Percentiles rank a stretch among this genome's conserved stretches.
These are phyloP conservation scores for Leptopilina myrica DNA, from an alignment of 2,888 invertebrate genomes.

Conservation along the genomic window DNA sequence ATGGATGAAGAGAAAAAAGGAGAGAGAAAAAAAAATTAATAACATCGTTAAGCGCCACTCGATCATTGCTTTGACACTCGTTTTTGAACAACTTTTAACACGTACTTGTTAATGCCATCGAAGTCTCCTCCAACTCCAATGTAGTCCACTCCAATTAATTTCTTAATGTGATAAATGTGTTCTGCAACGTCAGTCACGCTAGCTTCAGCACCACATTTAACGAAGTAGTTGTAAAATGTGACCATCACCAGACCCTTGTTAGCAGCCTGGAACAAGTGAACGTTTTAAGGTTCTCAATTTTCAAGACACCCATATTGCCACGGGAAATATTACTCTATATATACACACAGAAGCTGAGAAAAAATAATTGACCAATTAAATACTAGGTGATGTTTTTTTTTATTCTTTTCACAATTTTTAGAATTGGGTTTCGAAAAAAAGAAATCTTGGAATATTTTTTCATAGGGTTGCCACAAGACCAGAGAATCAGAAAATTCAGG, in stretches of 20 bases:
- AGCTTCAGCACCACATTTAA: conserved; percentile 89
- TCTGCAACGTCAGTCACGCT: conserved; percentile 87
- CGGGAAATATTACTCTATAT: not conserved
- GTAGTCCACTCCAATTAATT: conserved; percentile 81
- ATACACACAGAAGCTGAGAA: not conserved
- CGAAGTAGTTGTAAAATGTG: conserved; percentile 91
- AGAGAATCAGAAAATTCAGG: too few relatives aligned
- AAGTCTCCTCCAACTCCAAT: conserved; percentile 82
- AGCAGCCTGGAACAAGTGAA: conserved; percentile 77
- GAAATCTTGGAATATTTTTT: too few relatives aligned
- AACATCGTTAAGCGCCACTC: not conserved
- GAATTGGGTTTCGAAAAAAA: too few relatives aligned
- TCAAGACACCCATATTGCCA: not conserved
- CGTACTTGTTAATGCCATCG: conserved; percentile 82
- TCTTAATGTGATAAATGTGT: conserved; percentile 82
- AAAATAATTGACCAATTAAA: conserved; percentile 32
- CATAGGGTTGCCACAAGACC: too few relatives aligned
- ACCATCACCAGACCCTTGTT: conserved; percentile 96
- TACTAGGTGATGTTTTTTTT: not conserved
- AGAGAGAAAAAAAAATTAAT: conserved; percentile 30
- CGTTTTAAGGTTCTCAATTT: conserved; percentile 20
- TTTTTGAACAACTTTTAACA: conserved; percentile 41
- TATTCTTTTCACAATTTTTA: too few relatives aligned
- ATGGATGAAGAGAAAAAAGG: conserved; percentile 50
- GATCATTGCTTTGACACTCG: not conserved